Evolutionary conservation across 2,888 invertebrate species (phyloP), one percentile per base, ranked within the genome.

Genomic region (Sphaerophoria taeniata): DNA sequence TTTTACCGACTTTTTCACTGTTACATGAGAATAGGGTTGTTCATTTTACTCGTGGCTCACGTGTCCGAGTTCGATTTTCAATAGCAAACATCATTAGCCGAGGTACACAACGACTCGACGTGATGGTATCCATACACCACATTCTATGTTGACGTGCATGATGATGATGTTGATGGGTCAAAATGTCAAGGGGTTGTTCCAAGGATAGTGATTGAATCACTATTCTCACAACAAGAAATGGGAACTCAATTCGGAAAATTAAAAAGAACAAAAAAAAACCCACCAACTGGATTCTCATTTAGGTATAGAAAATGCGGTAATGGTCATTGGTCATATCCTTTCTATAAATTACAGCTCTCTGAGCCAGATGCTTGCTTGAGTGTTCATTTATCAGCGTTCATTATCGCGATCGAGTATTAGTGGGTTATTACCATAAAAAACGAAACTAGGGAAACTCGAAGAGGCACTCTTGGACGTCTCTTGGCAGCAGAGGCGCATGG

Each of bases 71-170:
- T 85, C 85, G 85, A 85, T 85, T 85, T 85, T 85, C 73, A 73
- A 85, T 85, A 65, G 81, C 85, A 85, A 85, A 85, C 77, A 85
- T 81, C 81, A 85, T 85, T 85, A 85, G 73, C 65, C 33, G n/a
- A 61, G 51, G 60, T 70, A 65, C 9, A 1, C 24, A 24, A 70
- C 16, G 61, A 31, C 36, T 16, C 51, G 33, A 39, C 6, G 34
- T 14, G 12, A 43, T 56, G 34, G 36, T 49, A 39, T 43, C 9
- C 39, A 2, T 63, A 63, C 45, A 45, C 55, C 34, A 36, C 65
- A 65, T 65, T 65, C 65, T 14, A 16, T 65, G 65, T 36, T 36
- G 65, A n/a, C 11, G 31, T 76, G 61, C 85, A 77, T n/a, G 76
- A 85, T 85, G 85, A 85, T 85, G 73, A 76, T 77, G 60, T 70